phyloP scores from a whole-genome alignment of 2,113 vertebrate species.

The Rhabdornis inornatus region DNA sequence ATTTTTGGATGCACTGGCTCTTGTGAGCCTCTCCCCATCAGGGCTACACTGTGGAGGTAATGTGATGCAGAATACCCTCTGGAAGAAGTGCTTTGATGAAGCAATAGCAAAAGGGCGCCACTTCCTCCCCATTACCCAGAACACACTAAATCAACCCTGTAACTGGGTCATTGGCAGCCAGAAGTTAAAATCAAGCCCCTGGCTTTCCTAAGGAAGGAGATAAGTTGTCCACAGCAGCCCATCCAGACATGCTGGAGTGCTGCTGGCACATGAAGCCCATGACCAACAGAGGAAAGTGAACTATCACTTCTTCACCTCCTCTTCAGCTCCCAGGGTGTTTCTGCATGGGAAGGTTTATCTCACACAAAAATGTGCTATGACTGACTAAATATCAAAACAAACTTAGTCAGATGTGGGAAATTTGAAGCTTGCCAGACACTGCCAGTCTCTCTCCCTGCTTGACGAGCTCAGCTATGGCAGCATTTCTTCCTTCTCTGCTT shows the following conservation, averaged over 20 bases:
- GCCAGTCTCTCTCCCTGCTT: background rate
- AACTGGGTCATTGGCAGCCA: background rate
- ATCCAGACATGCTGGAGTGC: background rate
- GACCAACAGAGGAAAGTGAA: background rate
- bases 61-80: background rate
- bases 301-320: background rate
- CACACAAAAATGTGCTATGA: background rate
- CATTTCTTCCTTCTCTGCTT: background rate
- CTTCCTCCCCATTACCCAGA: background rate
- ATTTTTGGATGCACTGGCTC: background rate
- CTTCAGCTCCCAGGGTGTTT: background rate
- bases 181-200: background rate
- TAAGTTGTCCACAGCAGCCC: background rate
- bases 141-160: background rate
- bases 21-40: background rate
- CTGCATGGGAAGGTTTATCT: background rate
- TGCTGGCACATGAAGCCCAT: background rate
- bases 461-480: background rate
- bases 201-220: background rate
- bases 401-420: background rate
- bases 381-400: background rate
- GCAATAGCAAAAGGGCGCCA: fast-evolving
- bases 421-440: background rate
- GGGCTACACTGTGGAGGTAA: background rate
- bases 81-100: background rate